Base-by-base conservation (phyloP, 2,888 invertebrate genomes). In the Ochropacha duplaris region DNA sequence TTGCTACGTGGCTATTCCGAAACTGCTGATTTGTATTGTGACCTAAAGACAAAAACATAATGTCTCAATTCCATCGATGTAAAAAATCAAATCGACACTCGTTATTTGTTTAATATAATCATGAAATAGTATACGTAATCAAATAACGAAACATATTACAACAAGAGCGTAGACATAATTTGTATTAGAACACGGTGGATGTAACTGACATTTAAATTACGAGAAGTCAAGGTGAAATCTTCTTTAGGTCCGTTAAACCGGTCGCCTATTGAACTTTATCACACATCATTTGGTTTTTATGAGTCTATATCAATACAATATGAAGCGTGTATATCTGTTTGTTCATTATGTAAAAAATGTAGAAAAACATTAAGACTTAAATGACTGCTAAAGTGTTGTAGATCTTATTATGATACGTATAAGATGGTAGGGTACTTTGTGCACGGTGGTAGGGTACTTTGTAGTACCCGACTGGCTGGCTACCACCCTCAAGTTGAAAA, bases 151-250 rank as follows among this genome's bases (percentile, higher is more conserved):
- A 44, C 52, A 31, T 31, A 52, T 31, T 34, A 31, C 14, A 31
- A 14, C 11, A 31, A 16, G 12, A 34, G 52, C 22, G 31, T 22
- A 52, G 31, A 31, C 22, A 22, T 51, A 8, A 51, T 31, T 52
- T 52, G 52, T 52, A 52, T 52, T 51, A 68, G 67, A 65, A 63
- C 65, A 44, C 54, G 57, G 19, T 19, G 6, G 44, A 44, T 6
- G 19, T 16, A 54, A 61, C 64, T 75, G 80, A 73, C 80, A 81
- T 81, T 82, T 78, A 63, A 44, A 50, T 44, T 49, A 61, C 54
- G 65, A 62, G 59, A 71, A 79, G 86, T 84, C 85, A 86, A 86
- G 85, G 86, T 80, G 75, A 82, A 66, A 75, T 71, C 72, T 60
- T 75, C 69, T 65, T 70, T 64, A 62, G 62, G 49, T 73, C 67